A percentile compares a stretch with the other conserved stretches of the same genome.
Conservation (phyloP, 2,113 vertebrate genomes). For the Leucopsar rothschildi region DNA sequence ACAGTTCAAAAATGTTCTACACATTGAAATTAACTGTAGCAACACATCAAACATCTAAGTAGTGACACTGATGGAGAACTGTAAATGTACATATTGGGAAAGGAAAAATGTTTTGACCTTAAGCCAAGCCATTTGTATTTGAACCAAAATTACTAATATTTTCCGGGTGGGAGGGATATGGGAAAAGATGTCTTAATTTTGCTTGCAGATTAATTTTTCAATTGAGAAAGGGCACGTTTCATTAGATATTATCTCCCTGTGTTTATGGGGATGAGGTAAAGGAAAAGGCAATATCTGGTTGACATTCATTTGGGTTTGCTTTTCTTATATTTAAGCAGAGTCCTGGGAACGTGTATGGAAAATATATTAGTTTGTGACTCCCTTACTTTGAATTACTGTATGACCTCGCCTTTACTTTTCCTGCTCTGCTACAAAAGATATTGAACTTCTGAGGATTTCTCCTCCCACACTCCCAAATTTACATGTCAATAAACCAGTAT, state of each 20-base stretch:
- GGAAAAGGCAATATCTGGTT: neutral
- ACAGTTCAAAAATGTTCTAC: neutral
- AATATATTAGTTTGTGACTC: neutral
- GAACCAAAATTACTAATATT: neutral
- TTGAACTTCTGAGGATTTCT: slow-evolving; percentile 7
- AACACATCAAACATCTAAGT: neutral
- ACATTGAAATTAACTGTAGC: neutral
- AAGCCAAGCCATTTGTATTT: neutral
- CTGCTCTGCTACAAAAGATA: slow-evolving; percentile 3
- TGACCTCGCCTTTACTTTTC: neutral
- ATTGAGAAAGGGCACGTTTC: neutral
- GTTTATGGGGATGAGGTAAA: neutral
- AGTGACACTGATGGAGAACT: neutral
- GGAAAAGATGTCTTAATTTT: neutral
- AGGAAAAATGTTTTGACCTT: neutral
- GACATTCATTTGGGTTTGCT: neutral
- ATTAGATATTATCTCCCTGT: neutral
- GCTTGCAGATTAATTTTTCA: neutral
- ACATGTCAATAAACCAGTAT: slow-evolving; percentile 26
- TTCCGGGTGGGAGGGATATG: neutral
- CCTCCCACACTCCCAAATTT: neutral
- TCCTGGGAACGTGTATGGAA: neutral
- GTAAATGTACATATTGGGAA: neutral
- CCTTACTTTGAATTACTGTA: neutral
- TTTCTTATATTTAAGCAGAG: neutral